Evolutionary conservation across 2,888 invertebrate genomes (phyloP).

Genomic region (Heliconius aoede): DNA sequence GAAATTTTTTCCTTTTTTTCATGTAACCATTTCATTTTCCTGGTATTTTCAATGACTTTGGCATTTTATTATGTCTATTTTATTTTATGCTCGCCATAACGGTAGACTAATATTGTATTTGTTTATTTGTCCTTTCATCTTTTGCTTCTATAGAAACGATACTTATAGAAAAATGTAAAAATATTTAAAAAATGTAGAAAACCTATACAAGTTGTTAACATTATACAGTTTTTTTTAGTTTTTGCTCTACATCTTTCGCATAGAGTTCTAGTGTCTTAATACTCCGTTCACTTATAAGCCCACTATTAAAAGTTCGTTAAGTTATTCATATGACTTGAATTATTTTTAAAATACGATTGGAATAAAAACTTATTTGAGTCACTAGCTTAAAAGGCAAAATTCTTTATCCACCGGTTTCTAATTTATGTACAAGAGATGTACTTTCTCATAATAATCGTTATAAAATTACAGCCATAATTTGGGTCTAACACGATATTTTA

Average conservation of each 20-base stretch:
- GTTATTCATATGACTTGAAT: background rate
- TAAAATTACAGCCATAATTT: background rate
- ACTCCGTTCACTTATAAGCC: background rate
- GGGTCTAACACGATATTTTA: background rate
- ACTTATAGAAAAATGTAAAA: no score
- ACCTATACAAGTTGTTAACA: background rate
- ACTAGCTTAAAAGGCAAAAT: background rate
- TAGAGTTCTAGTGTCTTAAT: no score
- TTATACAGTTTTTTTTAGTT: background rate
- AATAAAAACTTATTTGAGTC: constrained; percentile 4
- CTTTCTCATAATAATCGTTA: no score
- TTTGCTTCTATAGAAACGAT: background rate
- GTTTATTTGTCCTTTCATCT: background rate
- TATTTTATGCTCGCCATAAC: background rate
- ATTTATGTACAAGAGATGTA: no score
- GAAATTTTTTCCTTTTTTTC: background rate
- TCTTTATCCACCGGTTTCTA: constrained; percentile 8
- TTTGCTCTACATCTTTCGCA: background rate
- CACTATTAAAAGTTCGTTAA: background rate
- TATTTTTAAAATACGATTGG: background rate
- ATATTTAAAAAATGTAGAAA: no score
- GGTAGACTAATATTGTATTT: background rate
- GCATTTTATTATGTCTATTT: background rate
- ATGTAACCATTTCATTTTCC: background rate
- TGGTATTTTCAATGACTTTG: background rate